These are phyloP conservation scores for Patella caerulea DNA, from an alignment of 2,888 invertebrate genomes.

Conservation along the genomic window DNA sequence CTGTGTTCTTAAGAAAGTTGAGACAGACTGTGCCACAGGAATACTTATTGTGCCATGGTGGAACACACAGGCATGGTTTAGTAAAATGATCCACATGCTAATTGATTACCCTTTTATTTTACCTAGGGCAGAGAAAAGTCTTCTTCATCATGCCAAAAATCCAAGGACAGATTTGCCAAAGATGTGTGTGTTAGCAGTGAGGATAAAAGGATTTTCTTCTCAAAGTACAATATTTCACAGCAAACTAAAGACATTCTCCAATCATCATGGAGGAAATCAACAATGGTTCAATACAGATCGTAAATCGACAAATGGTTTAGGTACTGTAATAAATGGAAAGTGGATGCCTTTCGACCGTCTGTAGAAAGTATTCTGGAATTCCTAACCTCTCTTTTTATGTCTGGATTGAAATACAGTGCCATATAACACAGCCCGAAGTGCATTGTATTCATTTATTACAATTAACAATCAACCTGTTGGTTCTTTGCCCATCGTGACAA, in stretches of 20 bases:
- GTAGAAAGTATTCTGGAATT: too few relatives aligned
- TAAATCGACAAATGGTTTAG: slow-evolving; percentile 17
- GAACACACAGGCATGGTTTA: slow-evolving; percentile 31
- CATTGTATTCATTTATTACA: too few relatives aligned
- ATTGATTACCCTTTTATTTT: not conserved
- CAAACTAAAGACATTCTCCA: slow-evolving; percentile 11
- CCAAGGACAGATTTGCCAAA: not conserved
- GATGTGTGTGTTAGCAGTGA: slow-evolving; percentile 11
- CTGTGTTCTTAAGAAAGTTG: slow-evolving; percentile 21
- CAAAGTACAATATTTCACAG: not conserved
- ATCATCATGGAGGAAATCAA: slow-evolving; percentile 16
- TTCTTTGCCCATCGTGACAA: too few relatives aligned
- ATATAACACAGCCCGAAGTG: too few relatives aligned
- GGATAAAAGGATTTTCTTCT: slow-evolving; percentile 4
- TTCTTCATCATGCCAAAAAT: not conserved
- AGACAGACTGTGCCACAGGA: slow-evolving; percentile 15
- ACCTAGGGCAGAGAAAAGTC: not conserved
- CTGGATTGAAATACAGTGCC: too few relatives aligned
- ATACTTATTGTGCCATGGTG: slow-evolving; percentile 28
- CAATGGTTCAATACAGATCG: slow-evolving; percentile 14
- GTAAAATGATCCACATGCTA: slow-evolving; percentile 24
- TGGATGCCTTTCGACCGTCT: too few relatives aligned
- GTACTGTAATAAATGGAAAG: too few relatives aligned
- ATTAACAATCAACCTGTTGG: not conserved
- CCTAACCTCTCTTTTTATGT: too few relatives aligned